Conservation (phyloP, 2,888 invertebrate genomes). For the Apamea epomidion region DNA sequence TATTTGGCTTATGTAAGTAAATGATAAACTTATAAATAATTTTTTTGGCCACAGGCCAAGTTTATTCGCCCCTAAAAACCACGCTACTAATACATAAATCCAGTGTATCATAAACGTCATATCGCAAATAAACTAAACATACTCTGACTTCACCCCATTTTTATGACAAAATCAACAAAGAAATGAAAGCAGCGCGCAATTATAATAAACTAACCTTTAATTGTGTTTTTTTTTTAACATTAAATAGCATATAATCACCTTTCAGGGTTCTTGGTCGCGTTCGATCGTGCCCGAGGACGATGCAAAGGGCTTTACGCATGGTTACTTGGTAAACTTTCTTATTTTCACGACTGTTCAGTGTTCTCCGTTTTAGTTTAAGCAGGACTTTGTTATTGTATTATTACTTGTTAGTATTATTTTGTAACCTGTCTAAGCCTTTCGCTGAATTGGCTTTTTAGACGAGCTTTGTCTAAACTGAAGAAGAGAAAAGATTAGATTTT, state of each 20-base stretch:
- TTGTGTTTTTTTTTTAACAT: conserved; percentile 50
- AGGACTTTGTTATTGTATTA: neutral
- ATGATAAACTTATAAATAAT: neutral
- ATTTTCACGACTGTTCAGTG: neutral
- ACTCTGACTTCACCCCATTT: conserved; percentile 21
- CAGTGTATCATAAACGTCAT: neutral
- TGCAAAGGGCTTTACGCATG: conserved; percentile 34
- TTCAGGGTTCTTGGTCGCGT: conserved; percentile 43
- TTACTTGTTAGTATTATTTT: neutral
- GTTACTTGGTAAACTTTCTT: conserved; percentile 33
- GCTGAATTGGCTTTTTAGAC: neutral
- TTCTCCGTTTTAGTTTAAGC: neutral
- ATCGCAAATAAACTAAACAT: conserved; percentile 6
- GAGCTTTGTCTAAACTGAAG: neutral
- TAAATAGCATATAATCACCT: conserved; percentile 42
- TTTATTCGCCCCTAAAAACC: neutral
- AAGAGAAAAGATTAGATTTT: too few relatives aligned
- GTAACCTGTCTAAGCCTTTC: neutral
- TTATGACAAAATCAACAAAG: conserved; percentile 20
- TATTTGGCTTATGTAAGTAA: neutral
- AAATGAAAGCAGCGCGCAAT: conserved; percentile 12
- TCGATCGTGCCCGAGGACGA: conserved; percentile 32
- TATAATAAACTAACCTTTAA: conserved; percentile 38
- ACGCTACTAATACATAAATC: neutral
- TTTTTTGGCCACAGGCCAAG: neutral